A percentile compares a stretch with the other conserved stretches of the same genome.
Evolutionary conservation across 2,113 vertebrate species (phyloP).

Genomic region (Cricetomys ansorgei): DNA sequence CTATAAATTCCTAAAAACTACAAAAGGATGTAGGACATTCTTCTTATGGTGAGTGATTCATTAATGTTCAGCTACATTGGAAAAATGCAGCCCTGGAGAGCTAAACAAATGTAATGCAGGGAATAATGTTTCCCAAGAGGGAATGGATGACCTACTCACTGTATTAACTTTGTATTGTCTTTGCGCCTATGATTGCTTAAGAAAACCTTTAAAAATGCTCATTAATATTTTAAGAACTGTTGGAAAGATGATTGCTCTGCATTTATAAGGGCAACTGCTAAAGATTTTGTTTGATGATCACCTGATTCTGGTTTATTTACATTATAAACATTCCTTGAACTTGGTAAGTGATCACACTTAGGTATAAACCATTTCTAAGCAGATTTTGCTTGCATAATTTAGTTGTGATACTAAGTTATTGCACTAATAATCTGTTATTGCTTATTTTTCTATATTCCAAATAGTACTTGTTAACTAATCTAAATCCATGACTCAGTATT

Average conservation of each 20-base stretch:
- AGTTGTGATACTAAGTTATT: background rate
- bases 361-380: constrained; percentile 16
- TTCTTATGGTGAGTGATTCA: constrained; percentile 67
- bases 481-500: background rate
- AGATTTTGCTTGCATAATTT: background rate
- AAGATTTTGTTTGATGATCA: background rate
- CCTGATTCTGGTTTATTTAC: background rate
- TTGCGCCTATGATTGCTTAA: constrained; percentile 70
- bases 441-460: background rate
- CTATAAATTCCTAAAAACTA: constrained; percentile 60
- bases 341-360: background rate
- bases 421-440: background rate
- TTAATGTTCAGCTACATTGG: constrained; percentile 74
- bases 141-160: constrained; percentile 58
- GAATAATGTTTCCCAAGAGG: constrained; percentile 62
- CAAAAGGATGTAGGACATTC: constrained; percentile 44
- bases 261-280: constrained; percentile 38
- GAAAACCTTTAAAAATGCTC: constrained; percentile 71
- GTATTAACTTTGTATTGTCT: constrained; percentile 75
- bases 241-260: constrained; percentile 25
- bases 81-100: constrained; percentile 74
- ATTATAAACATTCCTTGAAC: background rate
- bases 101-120: constrained; percentile 66
- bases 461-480: background rate
- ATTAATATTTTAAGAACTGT: constrained; percentile 75